These are phyloP conservation scores for Stegana nigrithorax DNA, from an alignment of 2,888 invertebrate genomes.

Conservation along the genomic window DNA sequence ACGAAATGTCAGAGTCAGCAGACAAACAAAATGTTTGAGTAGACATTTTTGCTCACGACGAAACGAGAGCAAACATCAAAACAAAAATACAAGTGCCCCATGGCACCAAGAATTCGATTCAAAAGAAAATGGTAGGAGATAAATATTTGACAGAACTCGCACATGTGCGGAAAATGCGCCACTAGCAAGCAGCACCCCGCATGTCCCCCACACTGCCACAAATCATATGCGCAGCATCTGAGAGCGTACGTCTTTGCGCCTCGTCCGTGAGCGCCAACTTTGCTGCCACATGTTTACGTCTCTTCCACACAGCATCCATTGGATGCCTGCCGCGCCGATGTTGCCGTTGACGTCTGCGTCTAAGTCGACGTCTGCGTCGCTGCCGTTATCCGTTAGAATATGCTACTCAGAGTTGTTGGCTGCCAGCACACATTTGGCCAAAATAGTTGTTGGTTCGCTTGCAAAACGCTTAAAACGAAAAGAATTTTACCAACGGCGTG, in stretches of 20 bases:
- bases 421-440: constrained; percentile 53
- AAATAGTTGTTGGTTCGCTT: constrained; percentile 67
- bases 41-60: constrained; percentile 31
- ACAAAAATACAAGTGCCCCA: constrained; percentile 37
- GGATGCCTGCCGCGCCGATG: no score
- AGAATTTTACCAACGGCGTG: constrained; percentile 63
- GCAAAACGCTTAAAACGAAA: constrained; percentile 65
- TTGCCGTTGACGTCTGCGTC: no score
- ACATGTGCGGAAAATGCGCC: constrained; percentile 20
- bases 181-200: no score
- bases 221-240: background rate
- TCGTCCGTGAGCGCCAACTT: constrained; percentile 41
- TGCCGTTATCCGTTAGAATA: no score
- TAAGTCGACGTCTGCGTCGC: no score
- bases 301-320: no score
- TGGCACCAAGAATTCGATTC: background rate
- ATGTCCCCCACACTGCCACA: background rate
- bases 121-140: background rate
- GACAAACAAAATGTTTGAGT: constrained; percentile 38
- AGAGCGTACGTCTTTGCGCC: constrained; percentile 16
- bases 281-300: no score
- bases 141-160: constrained; percentile 26
- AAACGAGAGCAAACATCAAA: no score
- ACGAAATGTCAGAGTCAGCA: background rate
- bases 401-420: constrained; percentile 42